Percentiles rank a stretch among this genome's conserved stretches.
Conservation (phyloP, 2,797 vertebrate genomes). For the Falco biarmicus region DNA sequence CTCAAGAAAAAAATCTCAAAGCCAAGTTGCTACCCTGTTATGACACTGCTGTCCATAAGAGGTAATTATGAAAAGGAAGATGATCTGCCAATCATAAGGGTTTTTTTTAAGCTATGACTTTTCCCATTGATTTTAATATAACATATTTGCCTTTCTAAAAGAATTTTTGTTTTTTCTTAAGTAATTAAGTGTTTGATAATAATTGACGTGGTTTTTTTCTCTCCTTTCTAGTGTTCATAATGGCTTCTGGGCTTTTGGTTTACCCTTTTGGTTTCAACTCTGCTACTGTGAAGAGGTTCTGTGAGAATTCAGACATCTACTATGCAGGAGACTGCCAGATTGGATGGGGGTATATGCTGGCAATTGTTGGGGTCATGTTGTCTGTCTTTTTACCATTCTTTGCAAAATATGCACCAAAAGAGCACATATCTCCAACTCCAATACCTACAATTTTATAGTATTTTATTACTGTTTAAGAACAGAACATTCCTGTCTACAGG, state of each 20-base stretch:
- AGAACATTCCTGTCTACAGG: conserved; percentile 62
- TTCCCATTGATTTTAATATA: background rate
- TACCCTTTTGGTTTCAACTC: conserved; percentile 94
- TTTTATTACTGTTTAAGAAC: conserved; percentile 45
- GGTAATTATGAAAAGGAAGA: conserved; percentile 19
- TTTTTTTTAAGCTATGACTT: background rate
- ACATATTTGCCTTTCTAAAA: background rate
- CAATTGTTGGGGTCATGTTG: conserved; percentile 94
- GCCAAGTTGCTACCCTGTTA: background rate
- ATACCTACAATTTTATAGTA: conserved; percentile 94
- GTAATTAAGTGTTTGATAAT: background rate
- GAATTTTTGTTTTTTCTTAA: background rate
- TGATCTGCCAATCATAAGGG: background rate
- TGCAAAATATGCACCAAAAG: conserved; percentile 95
- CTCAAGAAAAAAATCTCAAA: background rate
- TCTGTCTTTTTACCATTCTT: conserved; percentile 96
- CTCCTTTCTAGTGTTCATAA: conserved; percentile 88
- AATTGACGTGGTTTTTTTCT: conserved; percentile 14
- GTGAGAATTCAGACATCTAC: conserved; percentile 90
- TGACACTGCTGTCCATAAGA: background rate
- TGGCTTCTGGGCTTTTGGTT: conserved; percentile 92
- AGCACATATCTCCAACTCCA: conserved; percentile 91
- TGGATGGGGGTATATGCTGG: conserved; percentile 95
- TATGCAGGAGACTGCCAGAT: conserved; percentile 92
- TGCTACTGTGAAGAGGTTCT: conserved; percentile 89